Percentiles rank a stretch among this genome's conserved stretches.
Conservation (phyloP, 2,888 invertebrate genomes). For the Pseudococcus longispinus region DNA sequence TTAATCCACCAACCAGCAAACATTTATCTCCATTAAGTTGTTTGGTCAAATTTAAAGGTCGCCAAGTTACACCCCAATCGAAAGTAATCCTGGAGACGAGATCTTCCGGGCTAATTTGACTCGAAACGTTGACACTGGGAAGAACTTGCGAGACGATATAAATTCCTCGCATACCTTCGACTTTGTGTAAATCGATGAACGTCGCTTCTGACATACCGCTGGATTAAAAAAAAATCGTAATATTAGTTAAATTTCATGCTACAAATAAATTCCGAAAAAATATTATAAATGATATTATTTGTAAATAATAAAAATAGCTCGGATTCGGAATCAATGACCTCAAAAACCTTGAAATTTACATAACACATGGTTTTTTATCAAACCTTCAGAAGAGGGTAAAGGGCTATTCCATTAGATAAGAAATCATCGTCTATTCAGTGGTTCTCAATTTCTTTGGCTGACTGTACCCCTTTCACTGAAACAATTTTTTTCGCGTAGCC, state of each 20-base stretch:
- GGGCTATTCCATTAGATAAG: not conserved
- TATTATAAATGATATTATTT: not conserved
- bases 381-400: not conserved
- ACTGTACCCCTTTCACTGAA: too few species aligned
- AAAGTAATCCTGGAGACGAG: conserved; percentile 81
- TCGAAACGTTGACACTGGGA: conserved; percentile 64
- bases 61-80: conserved; percentile 88
- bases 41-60: conserved; percentile 66
- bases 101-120: conserved; percentile 74
- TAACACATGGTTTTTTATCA: not conserved
- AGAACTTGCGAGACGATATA: conserved; percentile 85
- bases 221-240: conserved; percentile 60
- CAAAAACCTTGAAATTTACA: not conserved
- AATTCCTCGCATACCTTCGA: conserved; percentile 85
- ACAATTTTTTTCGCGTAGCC: too few species aligned
- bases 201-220: conserved; percentile 81
- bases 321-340: not conserved
- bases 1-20: conserved; percentile 49
- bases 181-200: conserved; percentile 87
- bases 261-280: not conserved
- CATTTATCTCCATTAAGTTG: conserved; percentile 50
- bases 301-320: not conserved
- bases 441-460: too few species aligned
- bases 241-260: not conserved
- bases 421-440: not conserved